Percentiles rank a stretch among this genome's conserved stretches.
Conservation (phyloP, 2,888 invertebrate species). For the Phlogophora meticulosa region DNA sequence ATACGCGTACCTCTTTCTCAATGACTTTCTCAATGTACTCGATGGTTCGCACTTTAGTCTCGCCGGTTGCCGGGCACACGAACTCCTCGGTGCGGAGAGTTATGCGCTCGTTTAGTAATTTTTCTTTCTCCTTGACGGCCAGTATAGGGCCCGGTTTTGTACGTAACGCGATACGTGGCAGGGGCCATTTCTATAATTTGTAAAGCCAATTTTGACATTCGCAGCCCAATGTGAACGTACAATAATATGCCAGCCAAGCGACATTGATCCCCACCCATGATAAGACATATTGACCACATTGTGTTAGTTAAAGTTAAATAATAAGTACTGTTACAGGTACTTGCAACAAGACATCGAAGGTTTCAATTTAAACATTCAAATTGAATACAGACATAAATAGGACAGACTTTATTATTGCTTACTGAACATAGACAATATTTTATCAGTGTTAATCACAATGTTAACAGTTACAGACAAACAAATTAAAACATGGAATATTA, state of each 20-base stretch:
- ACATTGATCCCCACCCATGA: constrained; percentile 77
- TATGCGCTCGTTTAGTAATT: constrained; percentile 96
- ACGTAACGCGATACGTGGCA: constrained; percentile 96
- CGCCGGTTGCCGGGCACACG: constrained; percentile 96
- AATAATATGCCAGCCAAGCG: constrained; percentile 82
- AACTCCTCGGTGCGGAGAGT: constrained; percentile 97
- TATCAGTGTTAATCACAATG: constrained; percentile 82
- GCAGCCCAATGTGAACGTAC: constrained; percentile 80
- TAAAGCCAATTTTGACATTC: constrained; percentile 90
- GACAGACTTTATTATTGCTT: constrained; percentile 52
- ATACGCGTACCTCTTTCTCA: constrained; percentile 96
- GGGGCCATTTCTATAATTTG: constrained; percentile 92
- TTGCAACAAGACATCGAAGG: constrained; percentile 53
- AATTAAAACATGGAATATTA: constrained; percentile 74
- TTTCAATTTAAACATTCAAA: constrained; percentile 44
- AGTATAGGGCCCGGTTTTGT: constrained; percentile 95
- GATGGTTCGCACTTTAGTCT: constrained; percentile 96
- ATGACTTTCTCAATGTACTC: constrained; percentile 98
- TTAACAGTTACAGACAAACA: constrained; percentile 81
- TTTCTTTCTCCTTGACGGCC: constrained; percentile 97
- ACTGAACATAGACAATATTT: constrained; percentile 71
- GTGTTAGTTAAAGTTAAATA: constrained; percentile 72
- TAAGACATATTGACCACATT: constrained; percentile 70
- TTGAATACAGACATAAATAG: constrained; percentile 40
- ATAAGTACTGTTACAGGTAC: constrained; percentile 59